phyloP scores from a whole-genome alignment of 2,797 vertebrate genomes.

The Masticophis lateralis region DNA sequence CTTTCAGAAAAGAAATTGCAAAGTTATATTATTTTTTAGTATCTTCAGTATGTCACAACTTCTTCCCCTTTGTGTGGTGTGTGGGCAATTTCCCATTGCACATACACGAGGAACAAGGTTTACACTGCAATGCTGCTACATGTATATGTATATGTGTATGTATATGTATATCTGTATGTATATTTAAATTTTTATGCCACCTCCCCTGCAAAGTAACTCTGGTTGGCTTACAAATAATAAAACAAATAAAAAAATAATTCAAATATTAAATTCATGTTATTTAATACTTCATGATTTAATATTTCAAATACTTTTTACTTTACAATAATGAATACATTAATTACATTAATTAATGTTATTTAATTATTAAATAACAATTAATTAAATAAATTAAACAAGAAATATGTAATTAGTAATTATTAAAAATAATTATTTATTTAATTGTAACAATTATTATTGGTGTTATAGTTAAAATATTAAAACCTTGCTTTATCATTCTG shows the following conservation, averaged over 20 bases:
- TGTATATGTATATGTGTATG: no score
- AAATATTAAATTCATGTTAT: neutral
- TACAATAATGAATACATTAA: no score
- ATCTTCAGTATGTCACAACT: neutral
- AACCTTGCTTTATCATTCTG: neutral
- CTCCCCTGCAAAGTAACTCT: neutral
- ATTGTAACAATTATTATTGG: neutral
- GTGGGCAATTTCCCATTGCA: neutral
- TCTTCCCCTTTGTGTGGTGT: neutral
- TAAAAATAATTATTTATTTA: neutral
- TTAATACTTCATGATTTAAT: neutral
- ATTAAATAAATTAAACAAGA: no score
- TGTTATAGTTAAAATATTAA: neutral
- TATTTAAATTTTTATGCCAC: neutral
- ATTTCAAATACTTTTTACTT: no score
- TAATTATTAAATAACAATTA: no score
- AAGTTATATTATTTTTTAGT: neutral
- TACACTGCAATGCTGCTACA: neutral
- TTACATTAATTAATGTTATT: no score
- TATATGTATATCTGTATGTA: no score
- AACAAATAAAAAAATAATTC: neutral
- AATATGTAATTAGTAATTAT: neutral
- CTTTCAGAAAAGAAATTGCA: neutral
- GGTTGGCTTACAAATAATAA: neutral
- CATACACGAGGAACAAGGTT: neutral